Conservation (phyloP, 2,113 vertebrate genomes). For the Colistium nudipinnis region DNA sequence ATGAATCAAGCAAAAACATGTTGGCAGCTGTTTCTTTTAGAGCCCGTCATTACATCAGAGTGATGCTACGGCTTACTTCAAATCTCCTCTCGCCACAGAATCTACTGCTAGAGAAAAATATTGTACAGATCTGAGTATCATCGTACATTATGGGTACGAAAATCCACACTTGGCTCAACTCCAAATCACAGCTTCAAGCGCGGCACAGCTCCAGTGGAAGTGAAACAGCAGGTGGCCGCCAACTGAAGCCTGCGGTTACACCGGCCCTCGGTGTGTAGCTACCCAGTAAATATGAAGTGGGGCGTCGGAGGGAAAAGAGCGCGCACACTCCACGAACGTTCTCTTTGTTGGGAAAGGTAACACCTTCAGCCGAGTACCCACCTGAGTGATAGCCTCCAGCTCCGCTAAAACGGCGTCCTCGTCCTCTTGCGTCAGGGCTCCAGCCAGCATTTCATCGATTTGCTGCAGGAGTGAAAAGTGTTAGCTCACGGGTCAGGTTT, state of each 20-base stretch:
- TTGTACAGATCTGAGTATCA: constrained; percentile 16
- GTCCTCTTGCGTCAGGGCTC: constrained; percentile 89
- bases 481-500: no score
- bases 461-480: constrained; percentile 78
- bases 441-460: constrained; percentile 93
- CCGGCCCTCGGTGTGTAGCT: background rate
- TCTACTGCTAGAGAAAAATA: background rate
- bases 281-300: background rate
- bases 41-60: constrained; percentile 26
- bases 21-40: constrained; percentile 10
- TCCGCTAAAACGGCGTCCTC: constrained; percentile 91
- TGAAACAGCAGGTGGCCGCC: background rate
- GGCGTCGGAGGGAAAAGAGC: background rate
- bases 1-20: constrained; percentile 32
- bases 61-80: background rate
- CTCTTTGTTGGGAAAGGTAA: constrained; percentile 19
- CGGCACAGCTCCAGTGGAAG: constrained; percentile 1
- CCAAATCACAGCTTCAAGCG: constrained; percentile 24
- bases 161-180: constrained; percentile 6
- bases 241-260: constrained; percentile 6
- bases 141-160: constrained; percentile 7
- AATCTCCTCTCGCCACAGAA: background rate
- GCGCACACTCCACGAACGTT: background rate
- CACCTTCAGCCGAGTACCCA: constrained; percentile 49
- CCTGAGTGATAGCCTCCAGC: constrained; percentile 90